Evolutionary conservation across 1,140 invertebrate species (phyloP), one percentile per base, ranked within the genome.

Genomic region (Micrasema longulum): DNA sequence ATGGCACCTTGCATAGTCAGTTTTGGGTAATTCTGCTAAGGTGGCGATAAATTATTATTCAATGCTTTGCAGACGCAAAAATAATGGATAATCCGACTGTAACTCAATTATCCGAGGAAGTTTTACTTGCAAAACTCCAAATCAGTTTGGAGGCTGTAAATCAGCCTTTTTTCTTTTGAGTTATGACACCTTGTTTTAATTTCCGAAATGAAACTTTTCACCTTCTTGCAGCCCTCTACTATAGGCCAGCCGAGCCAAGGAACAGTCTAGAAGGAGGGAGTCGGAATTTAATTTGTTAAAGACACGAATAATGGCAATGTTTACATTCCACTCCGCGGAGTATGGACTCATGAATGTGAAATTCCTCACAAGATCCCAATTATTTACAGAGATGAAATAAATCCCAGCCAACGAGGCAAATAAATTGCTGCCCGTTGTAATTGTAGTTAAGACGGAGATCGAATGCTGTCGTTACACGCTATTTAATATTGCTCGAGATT

Each of bases 301-400:
- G 74, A 76, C 67, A 68, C 67, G 71, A 68, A 71, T 76, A 76
- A 76, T 76, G 68, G 74, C 60, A 73, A 72, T 73, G 74, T 76
- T 76, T 76, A 76, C 74, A 76, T 76, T 76, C 71, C 74, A 47
- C 23, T 64, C 62, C 50, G 16, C 43, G 60, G 60, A 41, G 43
- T 36, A 41, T 53, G 47, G 63, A 48, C 43, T 65, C 47, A 65
- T 48, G 63, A 50, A 50, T 65, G 63, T 65, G 63, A 47, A 55
- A 41, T 53, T 67, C 47, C 64, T 41, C 64, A 53, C 47, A 31
- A 65, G 64, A 48, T 67, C 64, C 64, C 64, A 72, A 75, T 75
- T 75, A 75, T 75, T 72, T 71, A 75, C 74, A 75, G 71, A 66
- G 74, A 75, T 75, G 74, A 76, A 76, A 76, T 76, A 76, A 76